Conservation (phyloP, 2,113 vertebrate genomes). For the Aspiorhynchus laticeps region DNA sequence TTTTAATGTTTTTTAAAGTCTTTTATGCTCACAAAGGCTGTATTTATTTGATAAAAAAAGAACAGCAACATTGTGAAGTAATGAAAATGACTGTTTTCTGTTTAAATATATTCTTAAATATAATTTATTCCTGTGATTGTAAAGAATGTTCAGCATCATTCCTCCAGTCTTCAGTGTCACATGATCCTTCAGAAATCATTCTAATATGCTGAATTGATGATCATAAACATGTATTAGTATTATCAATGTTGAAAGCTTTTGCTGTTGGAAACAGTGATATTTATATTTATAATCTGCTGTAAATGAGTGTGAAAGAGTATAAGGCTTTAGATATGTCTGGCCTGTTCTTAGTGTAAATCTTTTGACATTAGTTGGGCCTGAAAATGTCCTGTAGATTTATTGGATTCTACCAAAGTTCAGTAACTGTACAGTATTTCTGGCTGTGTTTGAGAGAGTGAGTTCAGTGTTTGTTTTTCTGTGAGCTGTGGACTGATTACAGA, state of each 20-base stretch:
- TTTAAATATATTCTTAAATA: neutral
- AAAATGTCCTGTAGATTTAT: neutral
- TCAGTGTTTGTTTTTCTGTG: neutral
- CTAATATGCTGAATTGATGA: neutral
- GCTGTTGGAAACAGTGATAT: too few relatives aligned
- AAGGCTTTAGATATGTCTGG: neutral
- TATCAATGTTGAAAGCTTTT: too few relatives aligned
- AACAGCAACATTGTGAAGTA: too few relatives aligned
- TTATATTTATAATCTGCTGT: neutral
- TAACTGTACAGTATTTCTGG: neutral
- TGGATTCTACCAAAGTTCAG: neutral
- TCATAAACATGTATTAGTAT: neutral
- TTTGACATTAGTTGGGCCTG: neutral
- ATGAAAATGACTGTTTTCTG: too few relatives aligned
- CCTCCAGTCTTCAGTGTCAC: neutral
- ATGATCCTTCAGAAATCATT: neutral
- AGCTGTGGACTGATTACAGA: neutral
- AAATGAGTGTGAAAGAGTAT: conserved; percentile 16
- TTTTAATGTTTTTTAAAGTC: too few relatives aligned
- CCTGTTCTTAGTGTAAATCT: conserved; percentile 1
- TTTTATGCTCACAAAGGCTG: too few relatives aligned
- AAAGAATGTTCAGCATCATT: neutral
- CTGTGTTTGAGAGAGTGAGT: neutral
- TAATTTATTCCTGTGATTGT: neutral
- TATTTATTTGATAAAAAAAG: too few relatives aligned